Evolutionary conservation across 2,113 vertebrate species (phyloP).

Genomic region (Crotalus horridus): DNA sequence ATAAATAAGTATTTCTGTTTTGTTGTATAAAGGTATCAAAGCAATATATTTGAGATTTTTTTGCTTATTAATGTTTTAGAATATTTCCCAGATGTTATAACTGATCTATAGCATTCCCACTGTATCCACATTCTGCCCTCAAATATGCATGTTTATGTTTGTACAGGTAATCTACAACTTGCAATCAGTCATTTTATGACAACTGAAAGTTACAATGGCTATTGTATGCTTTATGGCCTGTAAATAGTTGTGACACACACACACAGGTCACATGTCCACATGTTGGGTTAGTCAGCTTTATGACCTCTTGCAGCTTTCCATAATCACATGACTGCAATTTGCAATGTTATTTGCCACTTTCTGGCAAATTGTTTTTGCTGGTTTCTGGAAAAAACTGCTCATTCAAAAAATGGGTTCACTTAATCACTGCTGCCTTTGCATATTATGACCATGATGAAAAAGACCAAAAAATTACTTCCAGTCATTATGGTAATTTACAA

Average conservation of each 20-base stretch:
- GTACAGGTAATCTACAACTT: not conserved
- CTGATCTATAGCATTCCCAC: not conserved
- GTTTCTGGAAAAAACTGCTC: not conserved
- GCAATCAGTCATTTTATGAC: not conserved
- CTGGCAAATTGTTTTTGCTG: not conserved
- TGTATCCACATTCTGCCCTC: not conserved
- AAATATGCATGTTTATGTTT: not conserved
- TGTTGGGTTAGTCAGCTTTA: not conserved
- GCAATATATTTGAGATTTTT: not conserved
- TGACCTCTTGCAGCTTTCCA: not conserved
- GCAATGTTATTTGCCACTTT: not conserved
- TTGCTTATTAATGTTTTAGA: not conserved
- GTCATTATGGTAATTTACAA: not conserved
- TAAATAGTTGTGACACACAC: not conserved
- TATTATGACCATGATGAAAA: not conserved
- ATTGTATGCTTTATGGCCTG: not conserved
- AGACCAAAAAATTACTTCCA: not conserved
- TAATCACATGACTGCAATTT: not conserved
- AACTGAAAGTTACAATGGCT: not conserved
- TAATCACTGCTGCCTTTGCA: not conserved
- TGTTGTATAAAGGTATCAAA: not conserved
- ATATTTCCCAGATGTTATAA: not conserved
- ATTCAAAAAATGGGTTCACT: not conserved
- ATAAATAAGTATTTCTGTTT: not conserved
- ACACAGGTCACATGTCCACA: not conserved